These are phyloP conservation scores for Sylvia atricapilla DNA, from an alignment of 2,113 vertebrate species.

Conservation along the genomic window DNA sequence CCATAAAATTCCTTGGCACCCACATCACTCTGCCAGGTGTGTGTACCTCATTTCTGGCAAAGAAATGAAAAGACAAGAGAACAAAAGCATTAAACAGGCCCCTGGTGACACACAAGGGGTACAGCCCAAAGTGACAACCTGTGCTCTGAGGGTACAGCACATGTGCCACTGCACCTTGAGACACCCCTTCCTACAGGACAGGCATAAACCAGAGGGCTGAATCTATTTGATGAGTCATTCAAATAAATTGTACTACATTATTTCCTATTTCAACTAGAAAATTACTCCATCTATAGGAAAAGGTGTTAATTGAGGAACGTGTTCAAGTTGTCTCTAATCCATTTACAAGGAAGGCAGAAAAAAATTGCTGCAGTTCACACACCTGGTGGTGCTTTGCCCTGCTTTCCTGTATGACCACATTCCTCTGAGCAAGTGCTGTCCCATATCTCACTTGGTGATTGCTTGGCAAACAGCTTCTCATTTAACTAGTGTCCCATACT, in stretches of 20 bases:
- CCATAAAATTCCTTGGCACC: not conserved
- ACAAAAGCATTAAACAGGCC: not conserved
- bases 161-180: not conserved
- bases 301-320: not conserved
- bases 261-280: not conserved
- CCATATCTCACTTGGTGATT: not conserved
- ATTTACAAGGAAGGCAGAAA: not conserved
- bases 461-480: not conserved
- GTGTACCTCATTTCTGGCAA: not conserved
- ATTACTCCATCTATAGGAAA: constrained; percentile 4
- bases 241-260: not conserved
- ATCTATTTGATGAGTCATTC: not conserved
- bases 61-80: not conserved
- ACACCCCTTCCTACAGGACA: not conserved
- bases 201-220: not conserved
- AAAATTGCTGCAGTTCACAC: not conserved
- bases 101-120: not conserved
- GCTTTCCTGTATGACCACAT: constrained; percentile 43
- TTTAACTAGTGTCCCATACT: not conserved
- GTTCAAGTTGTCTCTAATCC: not conserved
- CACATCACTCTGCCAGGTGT: not conserved
- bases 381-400: not conserved
- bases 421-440: not conserved
- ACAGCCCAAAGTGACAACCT: not conserved
- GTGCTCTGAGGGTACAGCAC: not conserved